These are phyloP conservation scores for Cathartes aura DNA, from an alignment of 2,113 vertebrate species.

Conservation along the genomic window DNA sequence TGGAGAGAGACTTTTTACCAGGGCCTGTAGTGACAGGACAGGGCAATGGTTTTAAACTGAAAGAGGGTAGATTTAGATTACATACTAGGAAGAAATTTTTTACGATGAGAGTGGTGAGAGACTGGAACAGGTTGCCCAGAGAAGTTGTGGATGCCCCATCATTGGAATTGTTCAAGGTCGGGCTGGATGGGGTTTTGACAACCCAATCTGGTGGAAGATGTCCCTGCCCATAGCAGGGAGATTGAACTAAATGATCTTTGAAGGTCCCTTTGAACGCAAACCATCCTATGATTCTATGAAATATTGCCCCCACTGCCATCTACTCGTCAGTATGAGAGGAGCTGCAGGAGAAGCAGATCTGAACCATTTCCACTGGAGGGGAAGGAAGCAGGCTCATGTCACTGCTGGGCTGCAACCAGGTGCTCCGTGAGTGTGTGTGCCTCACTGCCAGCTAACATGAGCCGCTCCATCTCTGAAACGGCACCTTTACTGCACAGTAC, in stretches of 20 bases:
- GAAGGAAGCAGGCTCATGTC: background rate
- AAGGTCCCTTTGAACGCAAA: background rate
- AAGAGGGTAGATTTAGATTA: background rate
- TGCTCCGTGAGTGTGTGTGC: background rate
- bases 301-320: background rate
- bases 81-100: background rate
- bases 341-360: background rate
- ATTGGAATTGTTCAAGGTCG: background rate
- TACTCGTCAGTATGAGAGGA: background rate
- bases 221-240: background rate
- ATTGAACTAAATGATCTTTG: background rate
- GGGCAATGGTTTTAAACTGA: background rate
- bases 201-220: background rate
- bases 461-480: background rate
- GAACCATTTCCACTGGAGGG: background rate
- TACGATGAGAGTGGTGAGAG: background rate
- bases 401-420: background rate
- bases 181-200: background rate
- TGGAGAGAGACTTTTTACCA: background rate
- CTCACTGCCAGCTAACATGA: background rate
- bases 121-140: background rate
- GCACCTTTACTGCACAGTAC: background rate
- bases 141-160: background rate
- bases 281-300: background rate
- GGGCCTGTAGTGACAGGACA: background rate